Conservation (phyloP, 1,140 invertebrate genomes). For the Brachionus koreanus region DNA sequence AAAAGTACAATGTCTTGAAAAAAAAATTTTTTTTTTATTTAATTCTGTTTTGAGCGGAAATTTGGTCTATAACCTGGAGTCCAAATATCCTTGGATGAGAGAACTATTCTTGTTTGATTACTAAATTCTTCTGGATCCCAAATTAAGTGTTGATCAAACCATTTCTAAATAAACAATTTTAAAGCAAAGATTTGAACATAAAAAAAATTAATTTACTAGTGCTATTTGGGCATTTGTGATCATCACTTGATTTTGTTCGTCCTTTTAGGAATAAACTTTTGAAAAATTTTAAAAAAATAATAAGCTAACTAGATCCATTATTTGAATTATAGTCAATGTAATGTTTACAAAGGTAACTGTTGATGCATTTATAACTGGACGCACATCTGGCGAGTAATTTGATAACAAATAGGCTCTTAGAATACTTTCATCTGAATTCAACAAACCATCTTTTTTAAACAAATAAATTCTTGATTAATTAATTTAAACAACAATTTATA, state of each 20-base stretch:
- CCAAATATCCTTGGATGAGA: conserved; percentile 42
- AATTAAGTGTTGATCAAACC: conserved; percentile 28
- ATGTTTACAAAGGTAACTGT: conserved; percentile 26
- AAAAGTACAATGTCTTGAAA: conserved; percentile 42
- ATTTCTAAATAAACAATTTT: background rate
- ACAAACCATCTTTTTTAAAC: background rate
- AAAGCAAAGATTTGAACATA: background rate
- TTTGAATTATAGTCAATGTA: conserved; percentile 39
- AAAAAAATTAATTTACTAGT: background rate
- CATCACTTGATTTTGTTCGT: conserved; percentile 45
- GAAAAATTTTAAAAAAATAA: background rate
- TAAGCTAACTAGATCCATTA: conserved; percentile 35
- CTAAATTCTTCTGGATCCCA: conserved; percentile 34
- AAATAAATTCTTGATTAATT: background rate
- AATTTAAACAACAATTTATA: background rate
- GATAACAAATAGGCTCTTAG: background rate
- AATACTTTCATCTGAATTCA: conserved; percentile 33
- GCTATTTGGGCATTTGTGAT: conserved; percentile 40
- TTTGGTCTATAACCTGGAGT: conserved; percentile 21
- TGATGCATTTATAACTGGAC: conserved; percentile 21
- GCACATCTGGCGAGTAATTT: conserved; percentile 11
- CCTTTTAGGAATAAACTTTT: background rate
- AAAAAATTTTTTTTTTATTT: background rate
- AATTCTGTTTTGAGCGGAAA: background rate
- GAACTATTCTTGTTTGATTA: conserved; percentile 35